Conservation (phyloP, 2,113 vertebrate species). For the Panthera uncia region DNA sequence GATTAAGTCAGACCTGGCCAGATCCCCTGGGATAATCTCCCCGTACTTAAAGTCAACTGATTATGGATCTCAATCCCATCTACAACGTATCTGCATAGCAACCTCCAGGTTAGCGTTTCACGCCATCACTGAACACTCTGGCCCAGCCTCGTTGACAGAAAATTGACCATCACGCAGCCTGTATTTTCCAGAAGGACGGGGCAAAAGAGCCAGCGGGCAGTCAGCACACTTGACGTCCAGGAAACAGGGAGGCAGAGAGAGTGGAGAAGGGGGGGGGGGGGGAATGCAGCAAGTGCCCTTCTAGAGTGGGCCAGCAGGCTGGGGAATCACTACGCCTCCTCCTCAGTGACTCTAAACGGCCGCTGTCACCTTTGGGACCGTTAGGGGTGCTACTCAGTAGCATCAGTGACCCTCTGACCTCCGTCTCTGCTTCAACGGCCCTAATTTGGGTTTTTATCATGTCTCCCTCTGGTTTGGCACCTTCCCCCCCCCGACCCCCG, state of each 20-base stretch:
- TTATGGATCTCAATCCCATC: too few relatives aligned
- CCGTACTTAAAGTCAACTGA: not conserved
- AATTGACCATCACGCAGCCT: too few relatives aligned
- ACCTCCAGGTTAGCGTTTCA: not conserved
- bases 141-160: not conserved
- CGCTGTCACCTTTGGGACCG: not conserved
- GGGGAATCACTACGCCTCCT: not conserved
- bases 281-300: not conserved
- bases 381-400: not conserved
- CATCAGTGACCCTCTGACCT: too few relatives aligned
- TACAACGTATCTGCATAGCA: not conserved
- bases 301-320: not conserved
- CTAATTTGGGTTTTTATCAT: not conserved
- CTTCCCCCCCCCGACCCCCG: too few relatives aligned
- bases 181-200: not conserved
- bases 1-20: not conserved
- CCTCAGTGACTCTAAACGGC: not conserved
- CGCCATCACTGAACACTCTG: not conserved
- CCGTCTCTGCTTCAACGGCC: not conserved
- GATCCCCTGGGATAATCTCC: not conserved
- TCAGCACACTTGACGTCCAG: not conserved
- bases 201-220: not conserved
- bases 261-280: not conserved
- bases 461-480: not conserved
- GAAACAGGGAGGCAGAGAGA: not conserved